phyloP scores from a whole-genome alignment of 2,113 vertebrate genomes.

The Lanius ludovicianus region DNA sequence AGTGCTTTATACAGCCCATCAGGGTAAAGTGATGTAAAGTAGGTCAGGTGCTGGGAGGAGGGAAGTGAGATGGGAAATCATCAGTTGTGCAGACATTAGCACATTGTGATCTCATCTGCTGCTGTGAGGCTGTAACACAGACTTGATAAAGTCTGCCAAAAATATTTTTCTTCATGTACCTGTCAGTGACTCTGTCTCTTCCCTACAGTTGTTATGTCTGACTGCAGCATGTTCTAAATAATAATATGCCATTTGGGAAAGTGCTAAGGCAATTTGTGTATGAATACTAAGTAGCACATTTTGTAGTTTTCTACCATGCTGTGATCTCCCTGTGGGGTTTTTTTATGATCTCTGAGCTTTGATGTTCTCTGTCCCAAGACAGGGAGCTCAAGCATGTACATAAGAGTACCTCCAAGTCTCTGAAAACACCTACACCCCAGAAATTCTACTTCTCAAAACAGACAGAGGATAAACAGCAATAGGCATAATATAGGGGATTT shows the following conservation, averaged over 20 bases:
- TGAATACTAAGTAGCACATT: not conserved
- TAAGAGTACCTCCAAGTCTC: not conserved
- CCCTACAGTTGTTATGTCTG: constrained; percentile 23
- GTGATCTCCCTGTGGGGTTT: not conserved
- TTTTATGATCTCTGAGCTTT: not conserved
- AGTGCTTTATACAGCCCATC: not conserved
- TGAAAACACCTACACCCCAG: rapidly evolving
- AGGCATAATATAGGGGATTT: not conserved
- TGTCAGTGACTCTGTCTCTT: constrained; percentile 19
- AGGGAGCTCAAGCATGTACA: not conserved
- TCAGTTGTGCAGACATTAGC: constrained; percentile 23
- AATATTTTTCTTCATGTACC: constrained; percentile 47
- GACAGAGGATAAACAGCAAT: not conserved
- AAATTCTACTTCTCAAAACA: not conserved
- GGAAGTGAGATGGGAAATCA: constrained; percentile 19
- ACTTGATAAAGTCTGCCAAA: constrained; percentile 38
- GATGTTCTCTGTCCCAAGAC: not conserved
- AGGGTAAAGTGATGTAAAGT: constrained; percentile 44
- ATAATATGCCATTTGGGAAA: not conserved
- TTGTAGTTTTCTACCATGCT: not conserved
- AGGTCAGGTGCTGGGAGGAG: constrained; percentile 38
- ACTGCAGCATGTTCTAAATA: not conserved
- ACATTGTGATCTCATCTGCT: constrained; percentile 47
- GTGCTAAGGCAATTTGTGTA: not conserved
- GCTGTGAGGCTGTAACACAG: constrained; percentile 22